phyloP scores from a whole-genome alignment of 1,140 invertebrate genomes.

The Leguminivora glycinivorella region DNA sequence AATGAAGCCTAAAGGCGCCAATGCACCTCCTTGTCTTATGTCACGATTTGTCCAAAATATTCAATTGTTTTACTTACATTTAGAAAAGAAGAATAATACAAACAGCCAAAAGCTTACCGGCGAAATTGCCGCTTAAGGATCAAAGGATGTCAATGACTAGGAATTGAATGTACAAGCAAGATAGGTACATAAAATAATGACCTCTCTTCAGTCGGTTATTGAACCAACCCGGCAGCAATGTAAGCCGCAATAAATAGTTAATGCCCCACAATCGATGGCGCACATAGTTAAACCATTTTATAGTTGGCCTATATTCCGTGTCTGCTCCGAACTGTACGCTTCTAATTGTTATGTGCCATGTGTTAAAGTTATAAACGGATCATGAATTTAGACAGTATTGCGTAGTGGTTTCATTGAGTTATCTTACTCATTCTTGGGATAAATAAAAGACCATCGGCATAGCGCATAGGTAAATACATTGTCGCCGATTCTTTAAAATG shows the following conservation, averaged over 20 bases:
- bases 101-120: no score
- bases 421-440: neutral
- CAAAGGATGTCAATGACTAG: no score
- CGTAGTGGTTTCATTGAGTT: neutral
- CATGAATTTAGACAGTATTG: conserved; percentile 9
- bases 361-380: conserved; percentile 9
- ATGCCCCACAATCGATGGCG: conserved; percentile 4
- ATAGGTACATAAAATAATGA: neutral
- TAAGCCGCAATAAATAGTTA: conserved; percentile 11
- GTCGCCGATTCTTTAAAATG: no score
- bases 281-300: conserved; percentile 38
- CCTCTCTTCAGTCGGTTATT: neutral
- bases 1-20: no score
- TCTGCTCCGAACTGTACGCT: conserved; percentile 39
- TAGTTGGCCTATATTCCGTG: conserved; percentile 45
- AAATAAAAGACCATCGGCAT: neutral
- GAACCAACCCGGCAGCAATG: neutral
- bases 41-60: no score
- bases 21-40: no score
- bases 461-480: no score
- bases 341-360: conserved; percentile 45
- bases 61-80: no score
- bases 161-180: no score
- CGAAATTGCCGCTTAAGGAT: no score
- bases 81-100: no score